Conservation (phyloP, 1,140 invertebrate species). For the Drosophila bipectinata region DNA sequence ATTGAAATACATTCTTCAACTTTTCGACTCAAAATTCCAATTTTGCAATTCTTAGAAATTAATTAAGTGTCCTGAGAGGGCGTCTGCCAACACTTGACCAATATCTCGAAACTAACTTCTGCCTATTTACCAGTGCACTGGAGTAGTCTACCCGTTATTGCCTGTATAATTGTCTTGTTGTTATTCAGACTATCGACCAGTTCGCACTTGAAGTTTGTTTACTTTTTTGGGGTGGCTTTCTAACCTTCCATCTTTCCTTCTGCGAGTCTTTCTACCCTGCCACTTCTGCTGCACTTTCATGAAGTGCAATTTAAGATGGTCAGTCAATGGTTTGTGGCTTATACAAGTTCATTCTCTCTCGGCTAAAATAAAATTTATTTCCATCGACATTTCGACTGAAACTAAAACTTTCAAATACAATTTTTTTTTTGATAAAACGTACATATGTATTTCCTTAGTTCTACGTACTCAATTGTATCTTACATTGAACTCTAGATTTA, state of each 20-base stretch:
- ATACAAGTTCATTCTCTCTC: too few relatives aligned
- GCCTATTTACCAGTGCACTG: not conserved
- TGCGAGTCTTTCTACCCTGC: not conserved
- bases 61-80: slow-evolving; percentile 66
- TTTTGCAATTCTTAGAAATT: slow-evolving; percentile 77
- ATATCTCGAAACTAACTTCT: slow-evolving; percentile 36
- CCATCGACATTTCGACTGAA: too few relatives aligned
- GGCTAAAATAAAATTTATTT: not conserved
- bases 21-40: too few relatives aligned
- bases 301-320: slow-evolving; percentile 7
- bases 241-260: too few relatives aligned
- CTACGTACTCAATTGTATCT: too few relatives aligned
- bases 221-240: slow-evolving; percentile 27
- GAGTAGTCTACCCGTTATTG: slow-evolving; percentile 60
- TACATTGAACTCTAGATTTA: too few relatives aligned
- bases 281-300: slow-evolving; percentile 15
- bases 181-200: slow-evolving; percentile 80
- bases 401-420: too few relatives aligned
- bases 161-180: slow-evolving; percentile 79
- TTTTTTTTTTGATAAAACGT: too few relatives aligned
- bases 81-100: slow-evolving; percentile 69
- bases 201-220: slow-evolving; percentile 74
- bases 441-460: too few relatives aligned
- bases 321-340: slow-evolving; percentile 6
- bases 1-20: too few relatives aligned